Percentiles rank a stretch among this genome's conserved stretches.
Evolutionary conservation across 1,140 invertebrate species (phyloP).

Genomic region (Agraylea sexmaculata): DNA sequence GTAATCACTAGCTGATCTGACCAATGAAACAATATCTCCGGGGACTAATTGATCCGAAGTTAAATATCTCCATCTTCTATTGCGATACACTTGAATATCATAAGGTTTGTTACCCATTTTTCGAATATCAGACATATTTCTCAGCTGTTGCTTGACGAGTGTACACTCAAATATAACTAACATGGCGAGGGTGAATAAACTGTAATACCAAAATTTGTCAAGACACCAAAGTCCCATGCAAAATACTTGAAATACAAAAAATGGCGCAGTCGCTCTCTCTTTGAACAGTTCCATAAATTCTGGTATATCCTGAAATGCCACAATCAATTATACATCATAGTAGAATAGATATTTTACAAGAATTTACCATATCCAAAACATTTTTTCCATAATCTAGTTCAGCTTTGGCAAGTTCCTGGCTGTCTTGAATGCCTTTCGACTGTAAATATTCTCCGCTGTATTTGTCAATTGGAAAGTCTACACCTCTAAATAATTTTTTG

Average conservation of each 20-base stretch:
- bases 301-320: constrained; percentile 78
- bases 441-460: constrained; percentile 63
- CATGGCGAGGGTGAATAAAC: constrained; percentile 95
- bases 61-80: constrained; percentile 83
- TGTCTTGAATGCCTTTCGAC: constrained; percentile 80
- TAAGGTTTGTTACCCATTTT: constrained; percentile 99
- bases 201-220: constrained; percentile 98
- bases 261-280: constrained; percentile 95
- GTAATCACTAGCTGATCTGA: constrained; percentile 77
- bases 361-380: constrained; percentile 57
- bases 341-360: constrained; percentile 2
- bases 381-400: constrained; percentile 82
- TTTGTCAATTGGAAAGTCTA: constrained; percentile 73
- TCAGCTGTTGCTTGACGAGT: constrained; percentile 92
- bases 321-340: constrained; percentile 1
- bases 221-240: constrained; percentile 98
- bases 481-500: constrained; percentile 63
- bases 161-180: constrained; percentile 96
- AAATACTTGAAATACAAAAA: constrained; percentile 93
- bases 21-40: constrained; percentile 94
- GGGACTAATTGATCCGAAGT: constrained; percentile 82
- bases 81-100: constrained; percentile 85
- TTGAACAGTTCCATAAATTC: constrained; percentile 94
- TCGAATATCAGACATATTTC: constrained; percentile 99
- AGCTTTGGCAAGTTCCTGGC: constrained; percentile 59